These are phyloP conservation scores for Lepus oiostolus DNA, from an alignment of 2,797 vertebrate genomes.

Conservation along the genomic window DNA sequence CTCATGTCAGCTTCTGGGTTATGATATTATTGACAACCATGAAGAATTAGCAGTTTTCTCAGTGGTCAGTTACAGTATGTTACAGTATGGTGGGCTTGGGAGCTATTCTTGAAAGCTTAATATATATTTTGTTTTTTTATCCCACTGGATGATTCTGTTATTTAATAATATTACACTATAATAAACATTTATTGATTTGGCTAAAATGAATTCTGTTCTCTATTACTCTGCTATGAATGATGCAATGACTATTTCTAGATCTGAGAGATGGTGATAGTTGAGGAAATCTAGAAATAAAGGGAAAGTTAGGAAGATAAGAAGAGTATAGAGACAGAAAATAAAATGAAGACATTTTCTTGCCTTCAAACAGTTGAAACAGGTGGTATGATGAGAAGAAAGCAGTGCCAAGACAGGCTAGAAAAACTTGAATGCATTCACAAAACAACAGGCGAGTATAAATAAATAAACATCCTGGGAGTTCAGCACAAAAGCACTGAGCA, in stretches of 20 bases:
- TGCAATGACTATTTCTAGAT: not conserved
- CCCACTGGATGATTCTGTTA: not conserved
- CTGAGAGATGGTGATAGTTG: not conserved
- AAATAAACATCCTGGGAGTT: not conserved
- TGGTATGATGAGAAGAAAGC: not conserved
- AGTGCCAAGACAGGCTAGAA: not conserved
- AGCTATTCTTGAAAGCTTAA: not conserved
- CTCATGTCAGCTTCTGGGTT: not conserved
- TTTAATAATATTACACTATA: not conserved
- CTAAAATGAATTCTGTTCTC: not conserved
- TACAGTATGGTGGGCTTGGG: not conserved
- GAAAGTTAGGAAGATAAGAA: not conserved
- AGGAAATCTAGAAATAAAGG: not conserved
- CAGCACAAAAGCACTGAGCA: not conserved
- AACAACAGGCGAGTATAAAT: not conserved
- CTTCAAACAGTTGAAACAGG: not conserved
- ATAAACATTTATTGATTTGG: not conserved
- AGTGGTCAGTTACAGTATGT: not conserved
- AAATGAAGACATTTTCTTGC: not conserved
- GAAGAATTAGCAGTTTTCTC: not conserved
- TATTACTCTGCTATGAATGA: not conserved
- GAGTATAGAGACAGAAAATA: not conserved
- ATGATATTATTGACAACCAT: not conserved
- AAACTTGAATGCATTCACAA: not conserved
- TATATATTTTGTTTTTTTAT: slow-evolving; percentile 16